These are phyloP conservation scores for Lasioglossum vierecki DNA, from an alignment of 2,888 invertebrate genomes.

Conservation along the genomic window DNA sequence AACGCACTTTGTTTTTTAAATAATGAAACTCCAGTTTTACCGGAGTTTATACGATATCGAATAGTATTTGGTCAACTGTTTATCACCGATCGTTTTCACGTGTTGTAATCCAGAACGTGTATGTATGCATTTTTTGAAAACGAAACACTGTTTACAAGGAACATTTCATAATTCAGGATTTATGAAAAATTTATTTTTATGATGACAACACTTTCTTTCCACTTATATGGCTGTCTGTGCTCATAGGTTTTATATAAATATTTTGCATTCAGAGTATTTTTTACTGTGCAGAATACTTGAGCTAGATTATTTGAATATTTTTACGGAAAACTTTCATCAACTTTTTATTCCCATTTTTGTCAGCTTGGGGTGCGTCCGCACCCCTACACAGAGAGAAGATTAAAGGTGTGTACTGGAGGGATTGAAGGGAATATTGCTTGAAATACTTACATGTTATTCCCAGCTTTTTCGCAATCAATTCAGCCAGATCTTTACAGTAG, in stretches of 20 bases:
- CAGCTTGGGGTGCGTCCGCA: too few relatives aligned
- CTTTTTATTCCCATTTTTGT: too few relatives aligned
- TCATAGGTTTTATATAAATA: background rate
- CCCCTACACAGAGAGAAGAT: too few relatives aligned
- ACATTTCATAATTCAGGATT: background rate
- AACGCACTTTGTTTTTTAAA: background rate
- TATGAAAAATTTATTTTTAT: background rate
- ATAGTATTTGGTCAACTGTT: background rate
- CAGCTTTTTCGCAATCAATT: conserved; percentile 91
- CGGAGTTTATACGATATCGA: background rate
- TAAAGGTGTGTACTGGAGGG: background rate
- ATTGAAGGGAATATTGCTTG: background rate
- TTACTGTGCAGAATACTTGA: background rate
- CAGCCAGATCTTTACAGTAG: conserved; percentile 96
- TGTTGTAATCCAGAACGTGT: background rate
- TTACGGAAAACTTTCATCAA: background rate
- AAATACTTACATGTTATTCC: conserved; percentile 92
- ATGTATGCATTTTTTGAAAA: background rate
- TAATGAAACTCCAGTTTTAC: background rate
- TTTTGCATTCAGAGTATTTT: background rate
- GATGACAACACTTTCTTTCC: background rate
- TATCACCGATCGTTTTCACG: background rate
- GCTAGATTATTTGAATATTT: background rate
- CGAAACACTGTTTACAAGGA: background rate
- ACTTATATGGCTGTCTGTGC: background rate